Conservation (phyloP, 2,113 vertebrate species). For the Epinephelus lanceolatus region DNA sequence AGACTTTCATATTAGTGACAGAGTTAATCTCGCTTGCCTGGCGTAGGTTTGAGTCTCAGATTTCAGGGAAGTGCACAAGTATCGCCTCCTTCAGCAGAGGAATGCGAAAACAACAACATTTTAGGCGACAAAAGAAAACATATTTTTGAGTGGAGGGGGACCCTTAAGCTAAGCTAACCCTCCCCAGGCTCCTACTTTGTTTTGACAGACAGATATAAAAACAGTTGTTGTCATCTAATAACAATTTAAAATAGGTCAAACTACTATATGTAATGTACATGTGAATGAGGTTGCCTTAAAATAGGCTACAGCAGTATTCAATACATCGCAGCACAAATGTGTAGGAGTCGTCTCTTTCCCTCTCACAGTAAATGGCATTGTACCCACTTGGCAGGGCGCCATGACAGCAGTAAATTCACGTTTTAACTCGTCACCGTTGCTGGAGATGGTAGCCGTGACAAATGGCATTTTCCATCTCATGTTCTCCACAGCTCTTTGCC, state of each 20-base stretch:
- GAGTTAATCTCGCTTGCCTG: too few relatives aligned
- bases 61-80: too few relatives aligned
- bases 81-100: too few relatives aligned
- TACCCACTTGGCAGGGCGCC: conserved; percentile 21
- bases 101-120: too few relatives aligned
- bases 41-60: too few relatives aligned
- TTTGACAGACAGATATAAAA: background rate
- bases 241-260: background rate
- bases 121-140: too few relatives aligned
- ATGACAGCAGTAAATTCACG: conserved; percentile 42
- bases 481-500: conserved; percentile 14
- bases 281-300: background rate
- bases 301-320: background rate
- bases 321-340: background rate
- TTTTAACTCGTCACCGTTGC: conserved; percentile 19
- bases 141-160: too few relatives aligned
- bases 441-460: conserved; percentile 38
- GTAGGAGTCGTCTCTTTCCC: background rate
- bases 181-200: background rate
- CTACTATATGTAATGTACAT: background rate
- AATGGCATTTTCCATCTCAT: conserved; percentile 54
- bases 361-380: background rate
- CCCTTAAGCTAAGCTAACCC: background rate
- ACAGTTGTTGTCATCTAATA: background rate
- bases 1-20: too few relatives aligned